Evolutionary conservation across 1,140 invertebrate genomes (phyloP).

Genomic region (Tenebrio molitor): DNA sequence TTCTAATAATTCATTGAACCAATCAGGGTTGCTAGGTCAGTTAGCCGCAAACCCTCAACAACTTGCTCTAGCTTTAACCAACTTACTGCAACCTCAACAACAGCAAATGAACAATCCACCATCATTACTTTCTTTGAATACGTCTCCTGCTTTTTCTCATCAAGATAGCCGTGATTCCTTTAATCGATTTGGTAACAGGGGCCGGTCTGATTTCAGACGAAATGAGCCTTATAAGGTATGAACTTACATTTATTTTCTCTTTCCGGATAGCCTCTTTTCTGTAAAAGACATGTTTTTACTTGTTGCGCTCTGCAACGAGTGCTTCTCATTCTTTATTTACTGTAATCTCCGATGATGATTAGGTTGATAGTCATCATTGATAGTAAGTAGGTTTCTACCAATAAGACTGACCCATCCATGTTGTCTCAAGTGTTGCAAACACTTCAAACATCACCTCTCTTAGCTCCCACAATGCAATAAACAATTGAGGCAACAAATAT

Average conservation of each 20-base stretch:
- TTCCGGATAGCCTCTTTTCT: slow-evolving; percentile 14
- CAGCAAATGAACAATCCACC: slow-evolving; percentile 63
- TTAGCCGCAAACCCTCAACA: slow-evolving; percentile 62
- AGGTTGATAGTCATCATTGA: slow-evolving; percentile 33
- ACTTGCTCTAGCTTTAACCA: slow-evolving; percentile 65
- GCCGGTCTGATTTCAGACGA: slow-evolving; percentile 64
- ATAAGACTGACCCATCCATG: slow-evolving; percentile 16
- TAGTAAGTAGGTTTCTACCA: background rate
- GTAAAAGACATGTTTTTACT: background rate
- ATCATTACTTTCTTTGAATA: slow-evolving; percentile 65
- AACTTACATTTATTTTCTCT: slow-evolving; percentile 52
- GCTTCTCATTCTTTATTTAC: slow-evolving; percentile 24
- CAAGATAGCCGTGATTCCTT: slow-evolving; percentile 61
- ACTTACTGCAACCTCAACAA: slow-evolving; percentile 63
- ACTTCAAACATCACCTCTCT: slow-evolving; percentile 18
- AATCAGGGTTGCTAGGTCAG: slow-evolving; percentile 57
- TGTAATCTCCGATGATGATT: slow-evolving; percentile 16
- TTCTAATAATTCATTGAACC: slow-evolving; percentile 58
- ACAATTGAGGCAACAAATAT: slow-evolving; percentile 49
- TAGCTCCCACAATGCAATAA: background rate
- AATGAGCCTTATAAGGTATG: slow-evolving; percentile 66
- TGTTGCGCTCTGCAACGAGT: background rate
- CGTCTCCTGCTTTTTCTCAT: slow-evolving; percentile 62
- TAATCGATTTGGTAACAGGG: slow-evolving; percentile 62
- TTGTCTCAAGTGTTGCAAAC: slow-evolving; percentile 50